phyloP scores from a whole-genome alignment of 2,888 invertebrate genomes.

The Nemotelus pantherinus region DNA sequence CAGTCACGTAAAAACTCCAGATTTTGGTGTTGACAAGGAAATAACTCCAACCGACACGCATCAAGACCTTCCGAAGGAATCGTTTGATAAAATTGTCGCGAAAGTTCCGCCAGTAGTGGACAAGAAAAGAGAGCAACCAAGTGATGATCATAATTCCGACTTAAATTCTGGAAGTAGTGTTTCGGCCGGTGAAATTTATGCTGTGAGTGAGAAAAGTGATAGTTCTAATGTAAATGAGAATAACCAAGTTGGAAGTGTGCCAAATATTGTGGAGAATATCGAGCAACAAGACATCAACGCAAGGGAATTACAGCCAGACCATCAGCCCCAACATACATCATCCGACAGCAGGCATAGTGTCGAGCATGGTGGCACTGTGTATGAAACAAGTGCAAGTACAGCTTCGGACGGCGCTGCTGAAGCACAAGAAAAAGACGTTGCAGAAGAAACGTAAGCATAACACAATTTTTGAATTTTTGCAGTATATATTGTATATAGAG shows the following conservation, averaged over 20 bases:
- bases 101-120: not conserved
- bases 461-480: not conserved
- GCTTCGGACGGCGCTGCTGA: conserved; percentile 16
- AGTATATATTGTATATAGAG: not conserved
- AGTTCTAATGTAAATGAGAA: conserved; percentile 11
- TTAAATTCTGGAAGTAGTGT: not conserved
- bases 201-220: conserved; percentile 15
- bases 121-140: not conserved
- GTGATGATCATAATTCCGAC: not conserved
- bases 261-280: conserved; percentile 32
- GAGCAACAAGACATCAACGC: conserved; percentile 1
- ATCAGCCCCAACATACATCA: not conserved
- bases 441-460: conserved; percentile 37
- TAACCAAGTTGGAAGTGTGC: conserved; percentile 23
- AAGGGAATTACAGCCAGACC: not conserved
- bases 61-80: too few relatives aligned
- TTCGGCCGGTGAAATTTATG: conserved; percentile 5
- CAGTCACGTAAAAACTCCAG: conserved; percentile 16
- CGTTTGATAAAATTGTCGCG: not conserved
- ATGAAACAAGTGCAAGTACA: not conserved
- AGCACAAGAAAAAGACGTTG: conserved; percentile 27
- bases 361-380: too few relatives aligned
- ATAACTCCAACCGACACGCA: too few relatives aligned
- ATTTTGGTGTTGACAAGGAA: conserved; percentile 2
- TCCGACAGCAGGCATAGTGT: not conserved